Base-by-base conservation (phyloP, 2,797 vertebrate genomes). In the Schizopygopsis pylzovi region DNA sequence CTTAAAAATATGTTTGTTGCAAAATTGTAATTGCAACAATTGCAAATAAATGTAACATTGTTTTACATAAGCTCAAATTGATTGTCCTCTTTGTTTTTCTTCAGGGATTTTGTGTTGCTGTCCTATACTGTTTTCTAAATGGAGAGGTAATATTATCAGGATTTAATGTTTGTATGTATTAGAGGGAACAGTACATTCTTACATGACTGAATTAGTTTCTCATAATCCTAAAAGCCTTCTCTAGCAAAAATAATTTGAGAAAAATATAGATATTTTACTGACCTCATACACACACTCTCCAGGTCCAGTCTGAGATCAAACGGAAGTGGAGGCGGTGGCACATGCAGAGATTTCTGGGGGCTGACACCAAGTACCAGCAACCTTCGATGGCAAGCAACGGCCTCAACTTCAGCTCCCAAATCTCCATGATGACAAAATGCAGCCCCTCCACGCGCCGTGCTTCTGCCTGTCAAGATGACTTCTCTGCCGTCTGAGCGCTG, bases 301-400 rank as follows among this genome's bases (percentile, higher is more conserved):
- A 99, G 98, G 98, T 99, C 71, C 98, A 99, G 91, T 96, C 95
- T 0, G 98, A 99, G 91, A 95, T 99, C 83, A 97, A 97, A 91
- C 94, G 98, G 41, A 99, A 99, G 91, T 99, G 98, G 98, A 92
- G 98, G 76, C 95, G 97, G 92, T 99, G 98, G 98, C 97, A 97
- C 85, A 91, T 97, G 88, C 96, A 98, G 91, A 92, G 96, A 90
- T 95, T 97, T 89, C 93, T 98, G 88, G 96, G 96, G 33, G 92
- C 95, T 0, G 95, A 96, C 88, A 92, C 95, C 56, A 98, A 98
- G 90, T 97, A 97, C 90, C 97, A 98, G 86, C 96, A 98, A 86
- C 97, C 98, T 0, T 97, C 96, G 7, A 92, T 95, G 16, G 96
- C 96, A 91, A 99, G 97, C 95, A 98, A 96, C 0, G 97, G 97